These are phyloP conservation scores for Rachycentron canadum DNA, from an alignment of 2,797 vertebrate genomes.

Conservation along the genomic window DNA sequence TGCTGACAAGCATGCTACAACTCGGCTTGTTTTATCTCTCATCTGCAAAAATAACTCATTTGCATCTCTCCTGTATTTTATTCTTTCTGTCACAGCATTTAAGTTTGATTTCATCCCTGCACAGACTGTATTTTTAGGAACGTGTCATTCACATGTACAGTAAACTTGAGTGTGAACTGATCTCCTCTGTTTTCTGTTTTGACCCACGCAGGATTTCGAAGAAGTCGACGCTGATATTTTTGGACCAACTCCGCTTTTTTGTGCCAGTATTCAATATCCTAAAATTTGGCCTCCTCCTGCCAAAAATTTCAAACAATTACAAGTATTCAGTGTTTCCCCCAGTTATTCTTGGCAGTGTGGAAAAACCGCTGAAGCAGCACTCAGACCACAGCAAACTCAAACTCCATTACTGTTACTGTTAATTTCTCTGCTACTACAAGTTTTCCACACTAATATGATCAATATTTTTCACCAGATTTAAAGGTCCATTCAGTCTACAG, in stretches of 20 bases:
- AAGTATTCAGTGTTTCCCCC: slow-evolving; percentile 41
- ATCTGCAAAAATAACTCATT: slow-evolving; percentile 47
- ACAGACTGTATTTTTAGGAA: slow-evolving; percentile 14
- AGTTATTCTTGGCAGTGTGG: slow-evolving; percentile 46
- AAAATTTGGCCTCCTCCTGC: slow-evolving; percentile 29
- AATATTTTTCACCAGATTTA: not conserved
- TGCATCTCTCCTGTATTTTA: slow-evolving; percentile 44
- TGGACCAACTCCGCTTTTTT: slow-evolving; percentile 28
- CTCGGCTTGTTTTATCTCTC: slow-evolving; percentile 51
- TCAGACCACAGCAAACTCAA: slow-evolving; percentile 4
- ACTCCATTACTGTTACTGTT: not conserved
- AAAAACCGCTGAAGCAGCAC: slow-evolving; percentile 31
- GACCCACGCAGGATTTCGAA: slow-evolving; percentile 9
- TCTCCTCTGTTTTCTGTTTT: slow-evolving; percentile 22
- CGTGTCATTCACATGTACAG: slow-evolving; percentile 22
- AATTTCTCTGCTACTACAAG: slow-evolving; percentile 2
- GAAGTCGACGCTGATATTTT: slow-evolving; percentile 30
- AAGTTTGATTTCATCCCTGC: slow-evolving; percentile 30
- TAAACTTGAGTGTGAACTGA: slow-evolving; percentile 2
- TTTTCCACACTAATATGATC: not conserved
- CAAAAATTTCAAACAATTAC: slow-evolving; percentile 49
- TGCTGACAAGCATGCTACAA: slow-evolving; percentile 54
- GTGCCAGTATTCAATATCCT: slow-evolving; percentile 39
- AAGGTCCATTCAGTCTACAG: too few relatives aligned
- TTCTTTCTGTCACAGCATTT: slow-evolving; percentile 20